phyloP scores from a whole-genome alignment of 1,140 invertebrate genomes.

The Bombus impatiens region DNA sequence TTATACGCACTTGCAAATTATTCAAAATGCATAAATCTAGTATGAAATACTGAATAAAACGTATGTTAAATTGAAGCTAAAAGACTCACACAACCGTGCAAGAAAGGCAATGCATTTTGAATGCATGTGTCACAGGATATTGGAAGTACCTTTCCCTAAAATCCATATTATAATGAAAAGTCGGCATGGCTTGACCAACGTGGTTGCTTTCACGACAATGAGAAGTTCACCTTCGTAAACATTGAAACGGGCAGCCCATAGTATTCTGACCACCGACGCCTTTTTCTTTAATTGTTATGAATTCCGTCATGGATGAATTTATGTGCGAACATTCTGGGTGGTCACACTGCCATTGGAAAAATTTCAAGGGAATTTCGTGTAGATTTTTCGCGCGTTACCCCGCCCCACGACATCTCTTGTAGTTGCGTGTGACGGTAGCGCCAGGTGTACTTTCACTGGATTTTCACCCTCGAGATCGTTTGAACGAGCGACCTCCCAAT shows the following conservation, averaged over 20 bases:
- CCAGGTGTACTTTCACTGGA: constrained; percentile 67
- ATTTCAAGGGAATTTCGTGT: constrained; percentile 48
- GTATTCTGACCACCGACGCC: constrained; percentile 37
- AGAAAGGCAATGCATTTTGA: not conserved
- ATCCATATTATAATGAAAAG: constrained; percentile 22
- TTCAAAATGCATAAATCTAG: not conserved
- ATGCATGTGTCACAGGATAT: not conserved
- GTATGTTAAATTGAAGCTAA: not conserved
- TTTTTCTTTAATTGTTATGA: constrained; percentile 65
- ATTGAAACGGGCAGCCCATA: constrained; percentile 30
- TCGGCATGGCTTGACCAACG: constrained; percentile 35
- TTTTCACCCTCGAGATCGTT: constrained; percentile 50
- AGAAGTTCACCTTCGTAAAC: constrained; percentile 60
- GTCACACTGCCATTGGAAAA: constrained; percentile 31
- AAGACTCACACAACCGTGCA: too few species aligned
- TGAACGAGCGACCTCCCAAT: not conserved
- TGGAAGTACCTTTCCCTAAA: constrained; percentile 9
- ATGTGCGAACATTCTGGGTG: constrained; percentile 68
- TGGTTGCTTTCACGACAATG: constrained; percentile 47
- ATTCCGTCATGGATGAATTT: constrained; percentile 63
- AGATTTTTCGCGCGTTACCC: constrained; percentile 65
- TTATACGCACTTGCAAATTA: not conserved
- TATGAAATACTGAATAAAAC: not conserved
- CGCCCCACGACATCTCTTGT: constrained; percentile 14
- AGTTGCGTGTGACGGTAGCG: constrained; percentile 53